Base-by-base conservation (phyloP, 1,140 invertebrate species). In the Ruditapes philippinarum region DNA sequence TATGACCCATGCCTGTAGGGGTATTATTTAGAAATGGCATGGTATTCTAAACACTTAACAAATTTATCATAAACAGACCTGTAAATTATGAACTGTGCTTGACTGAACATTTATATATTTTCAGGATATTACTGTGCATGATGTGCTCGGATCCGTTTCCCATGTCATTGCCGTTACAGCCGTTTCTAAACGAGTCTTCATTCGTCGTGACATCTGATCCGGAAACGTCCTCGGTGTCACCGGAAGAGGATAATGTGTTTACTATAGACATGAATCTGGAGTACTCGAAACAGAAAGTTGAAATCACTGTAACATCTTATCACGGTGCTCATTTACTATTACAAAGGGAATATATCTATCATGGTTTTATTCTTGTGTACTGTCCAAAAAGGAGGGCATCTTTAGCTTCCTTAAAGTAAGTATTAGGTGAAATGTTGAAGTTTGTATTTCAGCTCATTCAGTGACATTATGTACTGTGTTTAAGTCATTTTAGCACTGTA, bases 121-220 rank as follows among this genome's bases (percentile, higher is more conserved):
- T 88, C 89, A 96, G 96, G 91, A 98, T 99, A 95, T 98, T 99
- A 93, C 98, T 99, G 97, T 99, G 98, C 95, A 98, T 99, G 97
- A 98, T 99, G 95, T 99, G 99, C 96, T 99, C 98, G 62, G 99
- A 99, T 96, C 98, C 98, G 22, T 99, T 98, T 94, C 98, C 97
- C 0, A 97, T 99, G 57, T 98, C 99, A 95, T 98, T 98, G 90
- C 98, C 99, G 68, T 96, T 99, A 25, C 97, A 97, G 49, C 98
- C 99, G 0, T 96, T 99, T 83, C 96, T 99, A 54, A 97, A 97
- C 93, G 98, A 99, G 95, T 98, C 98, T 80, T 98, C 97, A 85
- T 98, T 98, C 95, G 98, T 98, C 94, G 97, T 98, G 81, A 92
- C 92, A 22, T 98, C 98, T 85, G 98, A 98, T 11, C 98, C 98